These are phyloP conservation scores for Prionailurus viverrinus DNA, from an alignment of 2,113 vertebrate species.

Conservation along the genomic window DNA sequence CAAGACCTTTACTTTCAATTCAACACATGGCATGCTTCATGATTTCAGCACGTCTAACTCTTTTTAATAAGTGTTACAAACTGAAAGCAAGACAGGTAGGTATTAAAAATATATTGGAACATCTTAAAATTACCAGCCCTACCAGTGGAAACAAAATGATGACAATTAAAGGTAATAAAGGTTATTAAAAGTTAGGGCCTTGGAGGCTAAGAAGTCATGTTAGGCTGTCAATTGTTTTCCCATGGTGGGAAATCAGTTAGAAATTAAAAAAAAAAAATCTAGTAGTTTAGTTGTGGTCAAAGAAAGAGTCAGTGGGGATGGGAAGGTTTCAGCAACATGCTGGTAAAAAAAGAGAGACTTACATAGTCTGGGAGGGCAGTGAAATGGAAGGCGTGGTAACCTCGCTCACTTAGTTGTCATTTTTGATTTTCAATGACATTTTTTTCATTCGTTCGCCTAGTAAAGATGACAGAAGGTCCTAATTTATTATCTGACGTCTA, in stretches of 20 bases:
- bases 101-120: constrained; percentile 76
- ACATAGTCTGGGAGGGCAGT: constrained; percentile 79
- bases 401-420: constrained; percentile 82
- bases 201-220: constrained; percentile 72
- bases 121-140: constrained; percentile 74
- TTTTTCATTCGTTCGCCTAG: constrained; percentile 83
- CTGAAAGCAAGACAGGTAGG: constrained; percentile 74
- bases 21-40: constrained; percentile 76
- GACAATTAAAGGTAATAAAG: constrained; percentile 73
- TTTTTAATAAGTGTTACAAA: constrained; percentile 78
- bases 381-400: constrained; percentile 78
- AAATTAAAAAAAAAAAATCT: constrained; percentile 70
- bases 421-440: constrained; percentile 84
- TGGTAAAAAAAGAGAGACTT: constrained; percentile 76
- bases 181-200: constrained; percentile 79
- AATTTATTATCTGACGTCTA: constrained; percentile 82
- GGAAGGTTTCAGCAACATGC: constrained; percentile 74
- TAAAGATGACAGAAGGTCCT: constrained; percentile 85
- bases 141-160: constrained; percentile 66
- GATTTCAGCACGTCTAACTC: constrained; percentile 59
- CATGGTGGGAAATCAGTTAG: constrained; percentile 70
- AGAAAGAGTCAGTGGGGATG: constrained; percentile 67
- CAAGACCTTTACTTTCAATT: constrained; percentile 62
- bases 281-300: constrained; percentile 61
- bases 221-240: constrained; percentile 77